Base-by-base conservation (phyloP, 2,888 invertebrate species). In the Autographa pulchrina region DNA sequence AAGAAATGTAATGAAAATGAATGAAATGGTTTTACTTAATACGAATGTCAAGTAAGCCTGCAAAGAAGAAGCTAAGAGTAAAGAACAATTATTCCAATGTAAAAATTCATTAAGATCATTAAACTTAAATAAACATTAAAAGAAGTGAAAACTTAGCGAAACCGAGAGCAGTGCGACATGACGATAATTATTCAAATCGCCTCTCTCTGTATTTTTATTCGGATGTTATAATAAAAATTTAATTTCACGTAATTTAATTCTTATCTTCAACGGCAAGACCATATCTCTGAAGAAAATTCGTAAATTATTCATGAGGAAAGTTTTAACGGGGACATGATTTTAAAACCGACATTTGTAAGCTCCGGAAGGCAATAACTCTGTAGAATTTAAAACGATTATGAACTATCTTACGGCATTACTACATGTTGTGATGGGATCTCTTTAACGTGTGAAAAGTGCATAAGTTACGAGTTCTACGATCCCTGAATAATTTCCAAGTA, bases 231-330 rank as follows among this genome's bases (percentile, higher is more conserved):
- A 92, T 93, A 93, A 94, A 93, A 94, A 93, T 86, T 92, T 91
- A 94, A 94, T 94, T 93, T 92, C 83, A 82, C 91, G 90, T 93
- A 94, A 94, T 93, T 95, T 93, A 92, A 94, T 93, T 94, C 94
- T 94, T 95, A 94, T 95, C 95, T 93, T 88, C 90, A 82, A 90
- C 90, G 86, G 92, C 93, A 92, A 92, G 92, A 93, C 91, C 93
- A 94, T 94, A 95, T 94, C 94, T 94, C 90, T 87, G 93, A 92
- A 93, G 92, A 93, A 94, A 92, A 94, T 95, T 93, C 86, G 93
- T 95, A 94, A 95, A 95, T 95, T 95, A 95, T 95, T 95, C 95
- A 95, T 95, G 94, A 94, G 92, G 89, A 94, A 94, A 95, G 93
- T 95, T 95, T 94, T 93, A 94, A 94, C 92, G 89, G 93, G 91